Conservation (phyloP, 2,113 vertebrate species). For the Pseudorasbora parva region DNA sequence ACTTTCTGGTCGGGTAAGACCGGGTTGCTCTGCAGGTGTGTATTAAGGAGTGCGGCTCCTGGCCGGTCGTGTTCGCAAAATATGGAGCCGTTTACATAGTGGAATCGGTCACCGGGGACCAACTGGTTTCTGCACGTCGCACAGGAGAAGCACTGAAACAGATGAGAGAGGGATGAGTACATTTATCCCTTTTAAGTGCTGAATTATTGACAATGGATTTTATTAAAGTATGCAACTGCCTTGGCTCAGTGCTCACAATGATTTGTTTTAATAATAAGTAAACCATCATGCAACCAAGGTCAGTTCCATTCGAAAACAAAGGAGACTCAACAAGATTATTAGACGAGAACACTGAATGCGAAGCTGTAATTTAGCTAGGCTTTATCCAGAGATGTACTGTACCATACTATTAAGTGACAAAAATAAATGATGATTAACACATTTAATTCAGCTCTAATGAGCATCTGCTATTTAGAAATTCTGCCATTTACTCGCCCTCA, state of each 20-base stretch:
- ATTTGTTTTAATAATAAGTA: not conserved
- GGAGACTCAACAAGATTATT: not conserved
- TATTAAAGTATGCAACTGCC: not conserved
- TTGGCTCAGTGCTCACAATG: not conserved
- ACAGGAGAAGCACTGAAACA: conserved; percentile 81
- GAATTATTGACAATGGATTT: not conserved
- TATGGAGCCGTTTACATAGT: conserved; percentile 81
- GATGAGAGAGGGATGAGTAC: not conserved
- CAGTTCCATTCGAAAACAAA: not conserved
- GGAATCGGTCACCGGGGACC: conserved; percentile 82
- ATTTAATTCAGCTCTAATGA: conserved; percentile 23
- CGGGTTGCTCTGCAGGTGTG: conserved; percentile 75
- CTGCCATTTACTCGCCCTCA: not conserved
- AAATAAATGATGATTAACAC: not conserved
- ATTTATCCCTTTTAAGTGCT: not conserved
- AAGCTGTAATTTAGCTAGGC: not conserved
- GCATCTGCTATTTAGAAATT: not conserved
- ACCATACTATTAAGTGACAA: not conserved
- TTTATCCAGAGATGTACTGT: not conserved
- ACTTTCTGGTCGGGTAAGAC: conserved; percentile 83
- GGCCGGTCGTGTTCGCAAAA: conserved; percentile 84
- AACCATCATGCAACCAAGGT: not conserved
- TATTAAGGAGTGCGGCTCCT: conserved; percentile 68
- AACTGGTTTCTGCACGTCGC: conserved; percentile 81
- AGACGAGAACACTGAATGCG: not conserved